These are phyloP conservation scores for Zoanthus sociatus DNA, from an alignment of 92 coral and sea anemone species.

Conservation along the genomic window DNA sequence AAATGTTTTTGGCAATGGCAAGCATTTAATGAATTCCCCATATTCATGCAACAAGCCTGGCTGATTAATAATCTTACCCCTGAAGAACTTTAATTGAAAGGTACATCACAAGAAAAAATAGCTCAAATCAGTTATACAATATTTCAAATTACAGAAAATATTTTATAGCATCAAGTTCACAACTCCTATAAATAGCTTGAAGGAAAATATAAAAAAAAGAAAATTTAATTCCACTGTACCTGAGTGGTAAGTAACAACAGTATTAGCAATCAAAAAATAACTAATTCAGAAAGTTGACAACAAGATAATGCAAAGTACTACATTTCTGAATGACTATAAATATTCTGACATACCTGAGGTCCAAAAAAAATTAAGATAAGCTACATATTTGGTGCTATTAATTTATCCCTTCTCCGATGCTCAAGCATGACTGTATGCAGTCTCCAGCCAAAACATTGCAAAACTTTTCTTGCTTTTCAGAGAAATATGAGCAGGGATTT, in stretches of 20 bases:
- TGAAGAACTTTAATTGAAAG: neutral
- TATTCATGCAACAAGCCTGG: constrained; percentile 19
- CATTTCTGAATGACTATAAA: too few species aligned
- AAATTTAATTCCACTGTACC: constrained; percentile 7
- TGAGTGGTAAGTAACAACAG: neutral
- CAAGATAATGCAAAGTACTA: too few species aligned
- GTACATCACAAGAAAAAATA: constrained; percentile 7
- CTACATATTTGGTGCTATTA: too few species aligned
- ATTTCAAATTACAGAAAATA: constrained; percentile 3
- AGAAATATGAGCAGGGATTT: too few species aligned
- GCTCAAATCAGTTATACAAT: constrained; percentile 8
- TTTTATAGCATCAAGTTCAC: neutral
- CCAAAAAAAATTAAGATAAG: too few species aligned
- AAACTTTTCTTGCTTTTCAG: too few species aligned
- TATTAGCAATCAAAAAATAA: neutral
- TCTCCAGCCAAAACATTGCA: too few species aligned
- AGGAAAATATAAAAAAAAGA: neutral
- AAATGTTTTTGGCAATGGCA: neutral
- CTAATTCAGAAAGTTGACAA: neutral
- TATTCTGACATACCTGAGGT: too few species aligned
- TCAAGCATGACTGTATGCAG: too few species aligned
- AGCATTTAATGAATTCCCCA: constrained; percentile 1
- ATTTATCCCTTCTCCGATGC: too few species aligned
- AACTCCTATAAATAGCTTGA: constrained; percentile 1
- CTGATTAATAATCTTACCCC: constrained; percentile 15